Base-by-base conservation (phyloP, 2,888 invertebrate genomes). In the Ormyrus labotus region DNA sequence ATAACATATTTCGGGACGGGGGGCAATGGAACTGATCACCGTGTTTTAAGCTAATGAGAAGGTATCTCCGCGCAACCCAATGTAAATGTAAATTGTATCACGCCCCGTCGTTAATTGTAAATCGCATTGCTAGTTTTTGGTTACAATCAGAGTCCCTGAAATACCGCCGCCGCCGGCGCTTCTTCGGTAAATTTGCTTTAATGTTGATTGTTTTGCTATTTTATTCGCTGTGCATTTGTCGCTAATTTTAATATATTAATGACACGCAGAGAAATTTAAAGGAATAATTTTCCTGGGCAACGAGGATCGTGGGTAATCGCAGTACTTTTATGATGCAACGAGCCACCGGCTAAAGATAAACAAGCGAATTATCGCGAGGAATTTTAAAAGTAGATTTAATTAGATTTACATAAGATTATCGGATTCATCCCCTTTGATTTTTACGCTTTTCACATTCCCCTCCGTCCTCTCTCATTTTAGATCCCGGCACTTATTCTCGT, bases 351-450 rank as follows among this genome's bases (percentile, higher is more conserved):
- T 19, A 19, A 19, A 19, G 19, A 19, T 19, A n/a, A n/a, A 19
- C 19, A 19, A 1, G 19, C 19, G 19, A 19, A 19, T 19, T 19
- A 2, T 19, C 19, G 19, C 19, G 19, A 19, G 10, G 34, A 60
- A 6, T 4, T 65, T 51, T 47, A 65, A 50, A 65, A 50, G 53
- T 51, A 19, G 10, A 67, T 53, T 67, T 70, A 60, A 78, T 67
- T 53, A 53, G 13, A 61, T 63, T 65, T 10, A 10, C 19, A 55
- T 11, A 10, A 19, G 47, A 68, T 57, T 57, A 64, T 64, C 65
- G 57, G 60, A 69, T 69, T 73, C 64, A 67, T 79, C 47, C 63
- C 53, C 61, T 53, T 48, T 45, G 51, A 51, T 48, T 70, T 67
- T 65, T 68, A 47, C 10, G n/a, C 19, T 19, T 19, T 67, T 19